Percentiles rank a stretch among this genome's conserved stretches.
These are phyloP conservation scores for Mylabris sibirica DNA, from an alignment of 2,888 invertebrate species.

Conservation along the genomic window DNA sequence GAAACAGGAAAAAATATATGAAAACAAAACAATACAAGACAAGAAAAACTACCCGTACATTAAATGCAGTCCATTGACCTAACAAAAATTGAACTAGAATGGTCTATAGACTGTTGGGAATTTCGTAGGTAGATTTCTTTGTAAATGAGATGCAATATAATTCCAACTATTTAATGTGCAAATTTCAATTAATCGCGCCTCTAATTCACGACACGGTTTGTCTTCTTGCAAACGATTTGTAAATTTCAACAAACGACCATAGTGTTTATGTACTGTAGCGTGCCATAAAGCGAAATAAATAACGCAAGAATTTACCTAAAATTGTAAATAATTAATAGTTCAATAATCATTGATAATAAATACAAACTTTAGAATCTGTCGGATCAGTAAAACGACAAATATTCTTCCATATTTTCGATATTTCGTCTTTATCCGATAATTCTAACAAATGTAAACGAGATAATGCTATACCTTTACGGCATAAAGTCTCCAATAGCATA, in stretches of 20 bases:
- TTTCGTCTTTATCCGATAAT: slow-evolving; percentile 62
- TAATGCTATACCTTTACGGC: slow-evolving; percentile 77
- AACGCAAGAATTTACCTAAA: slow-evolving; percentile 56
- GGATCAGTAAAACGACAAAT: slow-evolving; percentile 84
- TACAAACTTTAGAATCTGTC: slow-evolving; percentile 75
- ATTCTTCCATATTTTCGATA: slow-evolving; percentile 72
- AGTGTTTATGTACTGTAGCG: slow-evolving; percentile 78
- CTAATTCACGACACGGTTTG: slow-evolving; percentile 76
- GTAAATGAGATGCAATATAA: slow-evolving; percentile 68
- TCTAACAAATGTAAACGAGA: slow-evolving; percentile 67
- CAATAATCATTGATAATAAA: slow-evolving; percentile 19
- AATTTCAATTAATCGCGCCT: slow-evolving; percentile 72
- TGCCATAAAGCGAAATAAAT: slow-evolving; percentile 85
- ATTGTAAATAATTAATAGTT: slow-evolving; percentile 7
- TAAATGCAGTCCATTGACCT: not conserved
- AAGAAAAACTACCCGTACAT: slow-evolving; percentile 12
- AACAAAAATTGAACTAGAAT: slow-evolving; percentile 64
- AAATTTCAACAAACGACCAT: slow-evolving; percentile 82
- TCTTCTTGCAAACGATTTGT: slow-evolving; percentile 82
- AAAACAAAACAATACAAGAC: not conserved
- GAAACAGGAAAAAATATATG: not conserved
- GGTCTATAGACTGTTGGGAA: slow-evolving; percentile 75
- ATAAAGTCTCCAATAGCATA: slow-evolving; percentile 80
- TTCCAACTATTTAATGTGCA: slow-evolving; percentile 75
- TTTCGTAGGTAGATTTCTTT: slow-evolving; percentile 69